Conservation (phyloP, 1,140 invertebrate species). For the Drosophila carrolli region DNA sequence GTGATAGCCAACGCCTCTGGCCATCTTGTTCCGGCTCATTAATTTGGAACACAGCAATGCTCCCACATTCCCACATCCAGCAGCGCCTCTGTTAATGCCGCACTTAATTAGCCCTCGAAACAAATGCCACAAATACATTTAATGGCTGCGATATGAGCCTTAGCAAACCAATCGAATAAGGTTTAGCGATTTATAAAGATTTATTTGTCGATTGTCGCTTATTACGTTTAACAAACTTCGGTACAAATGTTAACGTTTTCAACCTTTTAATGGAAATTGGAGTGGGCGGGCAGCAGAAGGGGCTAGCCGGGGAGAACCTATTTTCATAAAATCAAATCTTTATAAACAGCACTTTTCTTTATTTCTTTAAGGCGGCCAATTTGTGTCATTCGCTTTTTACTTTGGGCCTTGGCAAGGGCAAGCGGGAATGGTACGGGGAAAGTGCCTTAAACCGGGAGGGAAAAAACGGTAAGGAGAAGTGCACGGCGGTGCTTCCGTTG, state of each 20-base stretch:
- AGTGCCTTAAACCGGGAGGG: not conserved
- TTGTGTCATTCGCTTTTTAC: constrained; percentile 47
- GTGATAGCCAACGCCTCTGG: constrained; percentile 8
- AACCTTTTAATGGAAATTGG: too few relatives aligned
- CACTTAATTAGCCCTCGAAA: constrained; percentile 72
- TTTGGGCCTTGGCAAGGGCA: constrained; percentile 5
- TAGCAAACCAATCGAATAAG: constrained; percentile 45
- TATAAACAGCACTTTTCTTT: constrained; percentile 38
- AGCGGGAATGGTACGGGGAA: constrained; percentile 2
- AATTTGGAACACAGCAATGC: constrained; percentile 33
- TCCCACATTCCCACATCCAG: not conserved
- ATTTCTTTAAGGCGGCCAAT: constrained; percentile 38
- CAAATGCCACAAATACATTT: constrained; percentile 63
- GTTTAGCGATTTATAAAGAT: constrained; percentile 46
- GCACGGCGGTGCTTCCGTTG: constrained; percentile 62
- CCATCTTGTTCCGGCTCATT: constrained; percentile 68
- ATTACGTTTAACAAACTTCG: too few relatives aligned
- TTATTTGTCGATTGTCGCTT: constrained; percentile 19
- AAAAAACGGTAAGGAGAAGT: constrained; percentile 11
- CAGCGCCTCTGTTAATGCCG: constrained; percentile 34
- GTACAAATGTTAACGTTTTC: too few relatives aligned
- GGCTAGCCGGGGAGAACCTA: not conserved
- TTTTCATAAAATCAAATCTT: constrained; percentile 65
- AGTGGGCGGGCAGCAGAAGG: too few relatives aligned
- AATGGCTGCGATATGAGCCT: constrained; percentile 51